Evolutionary conservation across 2,797 vertebrate species (phyloP), one percentile per base, ranked within the genome.

Genomic region (Cryptoprocta ferox): DNA sequence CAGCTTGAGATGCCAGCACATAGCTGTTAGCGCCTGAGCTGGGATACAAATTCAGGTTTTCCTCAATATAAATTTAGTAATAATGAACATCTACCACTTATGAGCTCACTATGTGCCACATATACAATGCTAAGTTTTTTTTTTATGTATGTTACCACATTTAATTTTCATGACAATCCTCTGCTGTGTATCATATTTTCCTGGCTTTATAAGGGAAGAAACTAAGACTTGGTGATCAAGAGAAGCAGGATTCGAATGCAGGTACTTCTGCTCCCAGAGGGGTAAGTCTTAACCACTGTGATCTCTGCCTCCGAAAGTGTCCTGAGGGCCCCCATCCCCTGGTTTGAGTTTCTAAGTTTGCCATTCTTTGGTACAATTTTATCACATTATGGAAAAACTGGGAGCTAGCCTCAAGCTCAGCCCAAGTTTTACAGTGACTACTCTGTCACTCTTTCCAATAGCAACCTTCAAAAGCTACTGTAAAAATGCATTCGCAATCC

Each of bases 401-500:
- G 45, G 92, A 89, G 73, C 76, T 65, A 32, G 70, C 81, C 76
- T 95, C 80, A 82, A 81, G 88, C 37, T 78, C 37, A n/a, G 76
- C 86, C 87, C 89, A 56, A 88, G 63, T 85, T 95, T 95, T 32
- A n/a, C 11, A 9, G 91, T 53, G 53, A 85, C 94, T 88, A 2
- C 19, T 95, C 95, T 92, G 85, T 95, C 92, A 97, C 91, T 96
- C 95, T 97, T 97, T 97, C 97, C 96, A 91, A 95, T 45, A 73
- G 87, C 78, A 86, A 66, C 95, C 90, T 97, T 97, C 96, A 97
- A 97, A 97, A 71, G 45, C 39, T 66, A 26, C 42, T 90, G 59
- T 96, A 92, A 97, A 98, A 96, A 88, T 32, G 28, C 63, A 93
- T 71, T 92, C 89, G 93, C 85, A 84, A 92, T 87, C 95, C 95